These are phyloP conservation scores for Augochlora pura DNA, from an alignment of 1,140 invertebrate genomes.

Conservation along the genomic window DNA sequence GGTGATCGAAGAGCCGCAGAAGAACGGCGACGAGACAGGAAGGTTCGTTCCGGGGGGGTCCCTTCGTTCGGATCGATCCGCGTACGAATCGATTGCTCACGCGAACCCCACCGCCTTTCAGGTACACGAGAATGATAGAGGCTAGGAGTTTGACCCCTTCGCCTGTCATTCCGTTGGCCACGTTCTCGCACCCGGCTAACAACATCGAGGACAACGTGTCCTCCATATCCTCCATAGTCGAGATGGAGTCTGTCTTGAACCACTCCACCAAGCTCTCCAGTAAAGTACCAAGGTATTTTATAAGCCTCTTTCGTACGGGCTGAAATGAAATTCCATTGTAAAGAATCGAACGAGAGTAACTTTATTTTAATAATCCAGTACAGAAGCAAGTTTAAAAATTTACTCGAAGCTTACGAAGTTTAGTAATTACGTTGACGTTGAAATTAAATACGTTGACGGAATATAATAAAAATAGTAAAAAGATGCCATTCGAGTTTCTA, in stretches of 20 bases:
- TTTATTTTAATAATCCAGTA: too few relatives aligned
- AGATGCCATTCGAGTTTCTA: too few relatives aligned
- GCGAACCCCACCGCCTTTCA: constrained; percentile 1
- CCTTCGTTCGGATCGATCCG: too few relatives aligned
- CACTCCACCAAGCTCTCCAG: constrained; percentile 47
- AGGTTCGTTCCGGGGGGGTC: constrained; percentile 3
- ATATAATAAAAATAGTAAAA: not conserved
- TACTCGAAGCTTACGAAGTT: too few relatives aligned
- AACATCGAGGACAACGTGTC: constrained; percentile 45
- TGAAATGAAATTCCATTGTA: too few relatives aligned
- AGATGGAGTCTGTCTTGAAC: constrained; percentile 33
- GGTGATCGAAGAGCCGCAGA: constrained; percentile 81
- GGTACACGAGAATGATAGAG: constrained; percentile 85
- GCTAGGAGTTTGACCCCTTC: constrained; percentile 87
- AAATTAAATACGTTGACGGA: not conserved
- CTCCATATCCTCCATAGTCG: constrained; percentile 50
- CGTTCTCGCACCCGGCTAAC: constrained; percentile 11
- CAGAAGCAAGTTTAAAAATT: too few relatives aligned
- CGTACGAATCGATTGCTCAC: too few relatives aligned
- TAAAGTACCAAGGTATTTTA: constrained; percentile 59
- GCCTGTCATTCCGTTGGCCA: constrained; percentile 66
- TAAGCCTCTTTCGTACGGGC: not conserved
- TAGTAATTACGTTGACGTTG: too few relatives aligned
- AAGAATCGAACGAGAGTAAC: not conserved
- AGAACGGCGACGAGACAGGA: constrained; percentile 58